A percentile compares a stretch with the other conserved stretches of the same genome.
Conservation (phyloP, 2,888 invertebrate species). For the Synergus itoensis region DNA sequence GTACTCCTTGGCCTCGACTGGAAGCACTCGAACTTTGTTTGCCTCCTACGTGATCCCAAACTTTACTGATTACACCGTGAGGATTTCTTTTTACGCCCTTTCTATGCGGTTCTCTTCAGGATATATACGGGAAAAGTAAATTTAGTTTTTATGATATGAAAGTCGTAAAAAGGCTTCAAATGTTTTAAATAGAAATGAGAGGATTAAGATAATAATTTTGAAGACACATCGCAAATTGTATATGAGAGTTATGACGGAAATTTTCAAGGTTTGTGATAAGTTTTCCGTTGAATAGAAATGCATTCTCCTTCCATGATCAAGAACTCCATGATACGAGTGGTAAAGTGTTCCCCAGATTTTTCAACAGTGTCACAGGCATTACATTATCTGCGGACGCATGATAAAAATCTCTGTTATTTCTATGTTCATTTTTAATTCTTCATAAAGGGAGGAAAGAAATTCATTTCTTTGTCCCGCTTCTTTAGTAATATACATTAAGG, state of each 20-base stretch:
- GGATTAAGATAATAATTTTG: background rate
- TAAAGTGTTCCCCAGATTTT: constrained; percentile 20
- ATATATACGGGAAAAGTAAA: background rate
- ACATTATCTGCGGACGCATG: constrained; percentile 6
- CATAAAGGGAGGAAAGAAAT: constrained; percentile 32
- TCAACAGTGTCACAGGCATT: background rate
- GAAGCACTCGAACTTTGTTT: background rate
- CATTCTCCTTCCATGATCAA: too few relatives aligned
- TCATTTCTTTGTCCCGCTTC: constrained; percentile 26
- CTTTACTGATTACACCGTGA: constrained; percentile 12
- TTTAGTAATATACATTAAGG: constrained; percentile 24
- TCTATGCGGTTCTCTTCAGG: background rate
- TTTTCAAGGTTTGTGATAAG: too few relatives aligned
- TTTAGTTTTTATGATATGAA: too few relatives aligned
- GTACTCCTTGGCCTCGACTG: background rate
- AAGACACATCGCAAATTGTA: too few relatives aligned
- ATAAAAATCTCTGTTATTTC: constrained; percentile 16
- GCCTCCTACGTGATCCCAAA: background rate
- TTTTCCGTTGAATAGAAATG: too few relatives aligned
- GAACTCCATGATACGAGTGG: constrained; percentile 15
- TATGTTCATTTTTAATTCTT: constrained; percentile 16
- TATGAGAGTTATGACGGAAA: too few relatives aligned
- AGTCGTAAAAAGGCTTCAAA: too few relatives aligned
- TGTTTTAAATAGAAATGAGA: too few relatives aligned
- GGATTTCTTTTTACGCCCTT: background rate